Conservation (phyloP, 1,140 invertebrate species). For the Aporrectodea caliginosa region DNA sequence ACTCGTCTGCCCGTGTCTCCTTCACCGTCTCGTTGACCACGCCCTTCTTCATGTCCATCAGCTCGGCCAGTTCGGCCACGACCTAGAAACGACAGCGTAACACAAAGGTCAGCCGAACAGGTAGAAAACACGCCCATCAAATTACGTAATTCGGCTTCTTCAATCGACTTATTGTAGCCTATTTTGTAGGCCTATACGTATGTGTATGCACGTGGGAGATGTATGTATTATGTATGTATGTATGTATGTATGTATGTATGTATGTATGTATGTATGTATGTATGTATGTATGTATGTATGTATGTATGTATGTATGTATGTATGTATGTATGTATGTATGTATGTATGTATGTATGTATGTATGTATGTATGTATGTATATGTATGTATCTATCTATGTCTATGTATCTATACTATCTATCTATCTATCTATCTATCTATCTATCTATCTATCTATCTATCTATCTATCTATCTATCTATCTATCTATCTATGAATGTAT, state of each 20-base stretch:
- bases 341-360: background rate
- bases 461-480: slow-evolving; percentile 3
- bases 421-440: slow-evolving; percentile 3
- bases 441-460: slow-evolving; percentile 3
- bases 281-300: too few relatives aligned
- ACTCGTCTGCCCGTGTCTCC: slow-evolving; percentile 50
- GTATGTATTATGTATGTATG: too few relatives aligned
- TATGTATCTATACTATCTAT: background rate
- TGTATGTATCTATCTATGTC: background rate
- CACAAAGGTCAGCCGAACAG: too few relatives aligned
- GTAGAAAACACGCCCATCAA: too few relatives aligned
- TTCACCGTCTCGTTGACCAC: slow-evolving; percentile 50
- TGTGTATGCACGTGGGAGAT: too few relatives aligned
- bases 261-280: too few relatives aligned
- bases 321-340: background rate
- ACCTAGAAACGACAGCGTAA: slow-evolving; percentile 38
- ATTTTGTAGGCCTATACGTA: too few relatives aligned
- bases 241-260: too few relatives aligned
- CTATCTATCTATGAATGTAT: background rate
- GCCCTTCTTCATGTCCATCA: slow-evolving; percentile 44
- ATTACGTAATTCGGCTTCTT: too few relatives aligned
- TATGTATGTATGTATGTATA: background rate
- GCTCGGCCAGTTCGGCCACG: slow-evolving; percentile 42
- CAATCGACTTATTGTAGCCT: too few relatives aligned
- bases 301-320: too few relatives aligned